These are phyloP conservation scores for Perca fluviatilis DNA, from an alignment of 2,113 vertebrate genomes.

Conservation along the genomic window DNA sequence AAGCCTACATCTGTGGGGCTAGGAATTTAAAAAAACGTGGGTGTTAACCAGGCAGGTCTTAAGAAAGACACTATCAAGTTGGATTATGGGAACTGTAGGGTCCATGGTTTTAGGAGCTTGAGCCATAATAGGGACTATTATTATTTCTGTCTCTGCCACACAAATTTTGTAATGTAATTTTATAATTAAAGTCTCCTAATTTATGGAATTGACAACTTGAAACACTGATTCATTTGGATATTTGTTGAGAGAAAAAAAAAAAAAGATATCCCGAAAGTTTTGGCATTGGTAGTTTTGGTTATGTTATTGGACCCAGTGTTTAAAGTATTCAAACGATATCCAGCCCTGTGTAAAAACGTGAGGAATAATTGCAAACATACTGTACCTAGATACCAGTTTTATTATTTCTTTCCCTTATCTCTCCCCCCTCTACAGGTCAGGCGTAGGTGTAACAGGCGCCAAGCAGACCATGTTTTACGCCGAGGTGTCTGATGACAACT, in stretches of 20 bases:
- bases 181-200: neutral
- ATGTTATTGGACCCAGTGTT: neutral
- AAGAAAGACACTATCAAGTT: neutral
- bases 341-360: neutral
- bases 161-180: neutral
- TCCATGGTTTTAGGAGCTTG: no score
- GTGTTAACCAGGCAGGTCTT: neutral
- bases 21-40: no score
- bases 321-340: neutral
- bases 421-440: constrained; percentile 80
- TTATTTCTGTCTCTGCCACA: neutral
- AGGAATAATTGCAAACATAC: neutral
- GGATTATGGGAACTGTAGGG: neutral
- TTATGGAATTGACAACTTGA: neutral
- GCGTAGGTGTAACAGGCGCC: constrained; percentile 89
- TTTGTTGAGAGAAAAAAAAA: neutral
- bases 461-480: constrained; percentile 93
- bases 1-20: neutral
- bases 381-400: neutral
- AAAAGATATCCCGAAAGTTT: no score
- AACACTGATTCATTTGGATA: neutral
- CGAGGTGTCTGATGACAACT: constrained; percentile 91
- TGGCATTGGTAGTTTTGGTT: no score
- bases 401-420: neutral
- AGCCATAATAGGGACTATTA: neutral